Conservation (phyloP, 2,113 vertebrate genomes). For the Oncorhynchus tshawytscha region DNA sequence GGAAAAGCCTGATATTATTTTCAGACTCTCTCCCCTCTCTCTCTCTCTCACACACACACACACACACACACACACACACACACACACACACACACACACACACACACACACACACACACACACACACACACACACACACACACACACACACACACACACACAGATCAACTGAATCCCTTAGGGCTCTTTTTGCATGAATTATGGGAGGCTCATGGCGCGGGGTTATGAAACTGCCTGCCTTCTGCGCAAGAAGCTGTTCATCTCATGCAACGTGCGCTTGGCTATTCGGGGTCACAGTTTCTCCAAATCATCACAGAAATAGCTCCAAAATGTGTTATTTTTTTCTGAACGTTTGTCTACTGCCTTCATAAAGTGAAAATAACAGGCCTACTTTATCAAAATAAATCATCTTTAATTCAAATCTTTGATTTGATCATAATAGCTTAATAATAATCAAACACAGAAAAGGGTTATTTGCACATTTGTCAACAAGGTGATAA, state of each 20-base stretch:
- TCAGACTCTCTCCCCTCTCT: slow-evolving; percentile 78
- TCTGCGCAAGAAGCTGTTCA: slow-evolving; percentile 79
- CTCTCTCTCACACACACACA: slow-evolving; percentile 20
- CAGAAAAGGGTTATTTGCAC: neutral
- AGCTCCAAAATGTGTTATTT: neutral
- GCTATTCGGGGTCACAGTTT: slow-evolving; percentile 18
- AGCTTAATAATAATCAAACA: neutral
- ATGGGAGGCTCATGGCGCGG: slow-evolving; percentile 78
- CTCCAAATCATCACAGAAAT: neutral
- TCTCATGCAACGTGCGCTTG: slow-evolving; percentile 64
- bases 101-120: slow-evolving; percentile 14
- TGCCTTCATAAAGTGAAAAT: neutral
- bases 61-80: slow-evolving; percentile 1
- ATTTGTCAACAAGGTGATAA: neutral
- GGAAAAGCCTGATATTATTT: slow-evolving; percentile 97
- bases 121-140: slow-evolving; percentile 4
- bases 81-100: slow-evolving; percentile 57
- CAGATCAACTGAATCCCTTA: slow-evolving; percentile 75
- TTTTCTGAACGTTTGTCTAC: neutral
- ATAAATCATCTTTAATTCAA: neutral
- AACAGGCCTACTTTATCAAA: neutral
- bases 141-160: neutral
- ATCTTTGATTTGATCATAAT: slow-evolving; percentile 1
- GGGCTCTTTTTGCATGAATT: slow-evolving; percentile 86
- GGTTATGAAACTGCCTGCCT: slow-evolving; percentile 78